Conservation (phyloP, 2,113 vertebrate genomes). For the Crotophaga sulcirostris region DNA sequence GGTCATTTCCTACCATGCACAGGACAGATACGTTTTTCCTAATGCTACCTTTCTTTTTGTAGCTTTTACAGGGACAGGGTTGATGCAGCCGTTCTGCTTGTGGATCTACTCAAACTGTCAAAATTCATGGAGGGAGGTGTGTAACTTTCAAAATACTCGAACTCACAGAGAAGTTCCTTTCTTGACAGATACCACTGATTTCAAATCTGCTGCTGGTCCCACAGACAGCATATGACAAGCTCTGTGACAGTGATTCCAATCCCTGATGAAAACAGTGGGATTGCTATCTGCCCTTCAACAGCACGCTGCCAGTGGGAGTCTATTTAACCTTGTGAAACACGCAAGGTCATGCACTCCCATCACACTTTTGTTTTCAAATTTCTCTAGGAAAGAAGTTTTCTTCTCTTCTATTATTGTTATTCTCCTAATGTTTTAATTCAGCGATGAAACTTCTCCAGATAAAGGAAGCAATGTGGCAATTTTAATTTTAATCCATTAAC, state of each 20-base stretch:
- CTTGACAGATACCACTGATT: background rate
- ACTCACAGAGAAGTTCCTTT: too few relatives aligned
- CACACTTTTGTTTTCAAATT: background rate
- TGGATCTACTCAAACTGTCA: background rate
- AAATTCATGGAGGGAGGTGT: background rate
- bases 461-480: background rate
- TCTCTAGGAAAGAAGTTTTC: background rate
- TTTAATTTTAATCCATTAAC: slow-evolving; percentile 8
- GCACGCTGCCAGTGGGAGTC: background rate
- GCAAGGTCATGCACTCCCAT: background rate
- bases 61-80: background rate
- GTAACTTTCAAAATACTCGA: too few relatives aligned
- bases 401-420: background rate
- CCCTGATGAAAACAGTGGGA: background rate
- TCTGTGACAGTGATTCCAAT: background rate
- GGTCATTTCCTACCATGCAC: background rate
- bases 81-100: background rate
- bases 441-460: slow-evolving; percentile 6
- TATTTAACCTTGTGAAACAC: background rate
- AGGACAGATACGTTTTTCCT: background rate
- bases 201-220: background rate
- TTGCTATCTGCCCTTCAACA: background rate
- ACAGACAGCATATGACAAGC: background rate
- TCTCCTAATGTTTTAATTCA: background rate
- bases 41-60: accelerated